These are phyloP conservation scores for Brachypalpus laphriformis DNA, from an alignment of 2,888 invertebrate genomes.

Conservation along the genomic window DNA sequence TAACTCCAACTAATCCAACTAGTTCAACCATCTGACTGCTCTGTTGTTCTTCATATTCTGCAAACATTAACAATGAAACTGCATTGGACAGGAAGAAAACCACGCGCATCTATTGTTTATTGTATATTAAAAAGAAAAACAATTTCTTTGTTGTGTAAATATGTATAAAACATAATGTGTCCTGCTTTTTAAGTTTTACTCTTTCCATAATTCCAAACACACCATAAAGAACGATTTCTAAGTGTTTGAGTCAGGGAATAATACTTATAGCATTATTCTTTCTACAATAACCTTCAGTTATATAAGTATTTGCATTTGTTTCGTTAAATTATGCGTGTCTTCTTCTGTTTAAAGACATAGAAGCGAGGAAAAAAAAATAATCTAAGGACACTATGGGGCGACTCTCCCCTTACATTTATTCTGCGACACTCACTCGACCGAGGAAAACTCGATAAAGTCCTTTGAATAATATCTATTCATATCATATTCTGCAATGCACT, in stretches of 20 bases:
- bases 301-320: background rate
- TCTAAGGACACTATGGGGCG: background rate
- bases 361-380: background rate
- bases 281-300: background rate
- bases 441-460: conserved; percentile 18
- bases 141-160: too few relatives aligned
- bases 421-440: background rate
- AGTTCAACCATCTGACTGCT: too few relatives aligned
- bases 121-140: too few relatives aligned
- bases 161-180: too few relatives aligned
- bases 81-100: too few relatives aligned
- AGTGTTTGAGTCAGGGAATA: background rate
- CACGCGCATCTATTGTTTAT: too few relatives aligned
- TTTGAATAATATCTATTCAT: conserved; percentile 34
- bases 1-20: too few relatives aligned
- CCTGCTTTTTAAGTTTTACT: too few relatives aligned
- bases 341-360: background rate
- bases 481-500: conserved; percentile 24
- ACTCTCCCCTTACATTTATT: background rate
- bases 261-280: background rate
- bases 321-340: conserved; percentile 11
- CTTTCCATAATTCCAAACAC: too few relatives aligned
- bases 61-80: too few relatives aligned
- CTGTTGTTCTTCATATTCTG: too few relatives aligned
- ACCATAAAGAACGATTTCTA: background rate